Percentiles rank a stretch among this genome's conserved stretches.
Evolutionary conservation across 2,113 vertebrate genomes (phyloP).

Genomic region (Gadus macrocephalus): DNA sequence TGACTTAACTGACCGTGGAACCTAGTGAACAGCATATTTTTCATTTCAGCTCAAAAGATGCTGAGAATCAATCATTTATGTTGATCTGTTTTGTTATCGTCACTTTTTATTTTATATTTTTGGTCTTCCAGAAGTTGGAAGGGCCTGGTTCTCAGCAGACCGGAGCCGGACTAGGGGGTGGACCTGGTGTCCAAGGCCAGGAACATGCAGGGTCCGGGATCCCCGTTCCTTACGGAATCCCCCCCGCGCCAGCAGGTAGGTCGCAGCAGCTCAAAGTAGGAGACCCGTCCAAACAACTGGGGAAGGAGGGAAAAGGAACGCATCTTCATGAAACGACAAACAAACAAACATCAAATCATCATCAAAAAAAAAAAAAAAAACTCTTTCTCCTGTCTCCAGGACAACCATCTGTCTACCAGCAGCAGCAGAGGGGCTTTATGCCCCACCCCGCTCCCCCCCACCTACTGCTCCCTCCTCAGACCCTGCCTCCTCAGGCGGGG

Average conservation of each 20-base stretch:
- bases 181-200: constrained; percentile 17
- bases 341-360: neutral
- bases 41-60: too few species aligned
- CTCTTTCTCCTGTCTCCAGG: constrained; percentile 29
- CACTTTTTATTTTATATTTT: neutral
- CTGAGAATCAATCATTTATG: too few species aligned
- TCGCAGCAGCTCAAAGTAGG: constrained; percentile 7
- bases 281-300: neutral
- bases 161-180: neutral
- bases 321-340: neutral
- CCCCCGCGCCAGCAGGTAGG: constrained; percentile 44
- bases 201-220: constrained; percentile 8
- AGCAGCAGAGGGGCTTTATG: constrained; percentile 36
- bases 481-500: constrained; percentile 37
- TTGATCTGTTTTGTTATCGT: too few species aligned
- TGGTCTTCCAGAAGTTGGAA: constrained; percentile 18
- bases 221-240: constrained; percentile 4
- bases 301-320: too few species aligned
- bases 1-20: too few species aligned
- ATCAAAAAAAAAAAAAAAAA: neutral
- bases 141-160: neutral
- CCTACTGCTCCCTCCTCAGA: constrained; percentile 71
- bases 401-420: constrained; percentile 37
- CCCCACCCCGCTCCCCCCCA: constrained; percentile 26
- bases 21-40: too few species aligned